These are phyloP conservation scores for Macrochelys suwanniensis DNA, from an alignment of 2,797 vertebrate genomes.

Conservation along the genomic window DNA sequence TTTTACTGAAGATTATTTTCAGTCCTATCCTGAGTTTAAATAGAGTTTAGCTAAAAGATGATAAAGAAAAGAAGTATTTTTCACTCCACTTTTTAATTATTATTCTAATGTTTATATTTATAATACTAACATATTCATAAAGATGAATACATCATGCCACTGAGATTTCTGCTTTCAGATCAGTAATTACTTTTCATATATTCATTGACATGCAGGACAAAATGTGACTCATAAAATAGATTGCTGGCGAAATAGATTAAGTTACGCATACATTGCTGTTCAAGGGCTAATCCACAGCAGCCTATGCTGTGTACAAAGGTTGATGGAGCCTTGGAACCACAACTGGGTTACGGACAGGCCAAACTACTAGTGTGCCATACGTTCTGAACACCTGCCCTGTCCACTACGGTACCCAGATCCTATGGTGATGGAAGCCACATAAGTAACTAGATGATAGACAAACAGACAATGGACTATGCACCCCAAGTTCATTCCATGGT, in stretches of 20 bases:
- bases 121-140: background rate
- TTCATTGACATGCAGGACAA: background rate
- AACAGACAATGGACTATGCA: background rate
- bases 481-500: background rate
- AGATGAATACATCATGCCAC: background rate
- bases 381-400: background rate
- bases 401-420: background rate
- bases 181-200: slow-evolving; percentile 4
- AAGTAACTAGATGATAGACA: background rate
- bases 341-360: background rate
- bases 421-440: background rate
- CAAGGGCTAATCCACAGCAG: background rate
- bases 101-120: background rate
- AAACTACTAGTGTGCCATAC: background rate
- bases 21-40: background rate
- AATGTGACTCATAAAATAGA: background rate
- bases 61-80: background rate
- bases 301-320: fast-evolving
- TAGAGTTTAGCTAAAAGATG: background rate
- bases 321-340: background rate
- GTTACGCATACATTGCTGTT: background rate
- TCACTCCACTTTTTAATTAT: background rate
- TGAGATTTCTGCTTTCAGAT: background rate
- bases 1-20: slow-evolving; percentile 27
- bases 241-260: background rate